These are phyloP conservation scores for Macrosiphum euphorbiae DNA, from an alignment of 2,888 invertebrate genomes.

Conservation along the genomic window DNA sequence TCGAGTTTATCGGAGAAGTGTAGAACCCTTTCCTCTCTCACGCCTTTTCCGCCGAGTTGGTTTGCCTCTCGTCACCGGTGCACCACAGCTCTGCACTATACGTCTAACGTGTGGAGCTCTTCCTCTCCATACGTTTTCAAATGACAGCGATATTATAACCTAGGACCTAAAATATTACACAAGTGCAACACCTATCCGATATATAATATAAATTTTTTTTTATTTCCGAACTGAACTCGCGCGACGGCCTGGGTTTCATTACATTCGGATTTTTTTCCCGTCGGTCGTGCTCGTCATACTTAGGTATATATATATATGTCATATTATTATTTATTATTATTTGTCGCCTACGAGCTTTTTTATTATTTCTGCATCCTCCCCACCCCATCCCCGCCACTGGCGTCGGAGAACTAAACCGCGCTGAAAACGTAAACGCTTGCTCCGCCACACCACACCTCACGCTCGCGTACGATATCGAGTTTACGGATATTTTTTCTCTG, in stretches of 20 bases:
- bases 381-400: not conserved
- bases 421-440: not conserved
- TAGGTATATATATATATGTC: not conserved
- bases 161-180: not conserved
- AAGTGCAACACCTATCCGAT: not conserved
- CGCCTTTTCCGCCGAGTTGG: not conserved
- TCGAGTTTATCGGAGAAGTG: not conserved
- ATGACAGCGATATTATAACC: not conserved
- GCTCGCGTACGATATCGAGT: not conserved
- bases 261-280: not conserved
- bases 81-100: no score
- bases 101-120: no score
- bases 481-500: not conserved
- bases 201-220: not conserved
- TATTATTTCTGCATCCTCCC: not conserved
- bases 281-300: not conserved
- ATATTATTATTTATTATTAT: not conserved
- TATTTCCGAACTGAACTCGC: not conserved
- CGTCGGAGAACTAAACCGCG: not conserved
- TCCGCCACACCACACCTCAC: not conserved
- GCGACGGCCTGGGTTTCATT: not conserved
- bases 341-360: not conserved
- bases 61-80: not conserved
- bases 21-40: not conserved
- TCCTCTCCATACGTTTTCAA: not conserved